These are phyloP conservation scores for Gallinago paraguaiae DNA, from an alignment of 2,113 vertebrate species.

Conservation along the genomic window DNA sequence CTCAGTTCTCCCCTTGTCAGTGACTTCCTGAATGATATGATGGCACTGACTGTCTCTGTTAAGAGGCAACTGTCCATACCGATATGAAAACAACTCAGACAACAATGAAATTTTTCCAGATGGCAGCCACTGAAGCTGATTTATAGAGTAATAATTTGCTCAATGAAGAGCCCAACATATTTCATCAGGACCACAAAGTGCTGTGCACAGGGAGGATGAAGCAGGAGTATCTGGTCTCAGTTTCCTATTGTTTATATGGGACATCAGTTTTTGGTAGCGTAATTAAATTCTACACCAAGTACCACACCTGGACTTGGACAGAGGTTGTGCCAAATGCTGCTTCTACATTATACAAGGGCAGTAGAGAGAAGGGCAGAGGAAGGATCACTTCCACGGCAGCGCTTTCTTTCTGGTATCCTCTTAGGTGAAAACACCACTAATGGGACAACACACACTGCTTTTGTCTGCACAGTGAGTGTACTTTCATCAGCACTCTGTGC, in stretches of 20 bases:
- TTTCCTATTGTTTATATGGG: background rate
- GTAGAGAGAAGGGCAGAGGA: background rate
- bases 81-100: background rate
- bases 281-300: background rate
- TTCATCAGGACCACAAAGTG: background rate
- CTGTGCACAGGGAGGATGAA: background rate
- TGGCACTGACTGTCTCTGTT: background rate
- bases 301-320: background rate
- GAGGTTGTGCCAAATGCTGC: background rate
- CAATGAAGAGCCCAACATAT: background rate
- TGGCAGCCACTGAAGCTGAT: background rate
- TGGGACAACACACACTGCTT: rapidly evolving
- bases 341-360: background rate
- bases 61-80: background rate
- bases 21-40: background rate
- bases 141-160: background rate
- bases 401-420: background rate
- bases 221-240: background rate
- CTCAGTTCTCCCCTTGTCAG: background rate
- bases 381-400: rapidly evolving
- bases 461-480: background rate
- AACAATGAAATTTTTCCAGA: background rate
- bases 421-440: background rate
- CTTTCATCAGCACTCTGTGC: background rate
- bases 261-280: background rate